Evolutionary conservation across 1,140 invertebrate species (phyloP), one percentile per base, ranked within the genome.

Genomic region (Diorhabda sublineata): DNA sequence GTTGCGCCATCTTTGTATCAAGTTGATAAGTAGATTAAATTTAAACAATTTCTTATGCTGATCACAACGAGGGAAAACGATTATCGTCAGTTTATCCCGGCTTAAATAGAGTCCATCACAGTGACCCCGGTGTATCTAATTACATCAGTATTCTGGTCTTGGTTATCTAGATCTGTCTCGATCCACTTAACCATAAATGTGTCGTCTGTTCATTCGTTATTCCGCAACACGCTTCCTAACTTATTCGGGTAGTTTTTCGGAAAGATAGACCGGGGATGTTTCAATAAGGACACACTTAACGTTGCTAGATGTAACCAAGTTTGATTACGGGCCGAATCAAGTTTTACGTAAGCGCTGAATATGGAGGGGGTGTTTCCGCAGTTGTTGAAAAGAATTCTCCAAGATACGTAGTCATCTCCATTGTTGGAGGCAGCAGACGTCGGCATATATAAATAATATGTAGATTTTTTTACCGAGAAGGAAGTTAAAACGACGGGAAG

Each of bases 121-220:
- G 57, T 43, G 63, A 11, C 56, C 58, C 62, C 44, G 43, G 57
- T 65, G 44, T 64, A 71, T 69, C 69, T 75, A 73, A 75, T 75
- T 75, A 74, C 73, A 75, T 75, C 73, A 75, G 66, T 75, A 75
- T 75, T 75, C 74, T 58, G 61, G 47, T 52, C 71, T 45, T 52
- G 63, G 11, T 43, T 44, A 69, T 68, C 69, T 60, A 72, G 74
- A 74, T 75, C 74, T 74, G 74, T 74, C 74, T 66, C 69, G 70
- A 73, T 74, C 70, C 73, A 71, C 72, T 71, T 74, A 52, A 69
- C 63, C 64, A 62, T 56, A 66, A 69, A 71, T 71, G 70, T 71
- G 68, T 71, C 70, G 60, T 69, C 65, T 61, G 68, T 71, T 71
- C 70, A 69, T 74, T 72, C 69, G 68, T 75, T 70, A 75, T 75